phyloP scores from a whole-genome alignment of 2,888 invertebrate genomes.

The Mantis religiosa region DNA sequence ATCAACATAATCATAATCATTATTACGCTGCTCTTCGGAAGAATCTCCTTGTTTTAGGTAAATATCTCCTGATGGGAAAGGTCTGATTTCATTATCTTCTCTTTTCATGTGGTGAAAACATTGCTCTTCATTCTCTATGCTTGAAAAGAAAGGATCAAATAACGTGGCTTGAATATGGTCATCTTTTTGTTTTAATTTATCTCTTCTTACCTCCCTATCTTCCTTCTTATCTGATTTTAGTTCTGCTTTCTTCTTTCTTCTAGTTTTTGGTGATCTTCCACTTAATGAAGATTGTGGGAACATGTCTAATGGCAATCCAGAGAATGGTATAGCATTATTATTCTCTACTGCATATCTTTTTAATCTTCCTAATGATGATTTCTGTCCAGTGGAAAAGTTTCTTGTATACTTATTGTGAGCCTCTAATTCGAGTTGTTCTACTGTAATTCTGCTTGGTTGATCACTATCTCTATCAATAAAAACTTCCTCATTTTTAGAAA shows the following conservation, averaged over 20 bases:
- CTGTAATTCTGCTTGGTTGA: background rate
- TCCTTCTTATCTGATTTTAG: background rate
- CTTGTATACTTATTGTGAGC: background rate
- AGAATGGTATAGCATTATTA: background rate
- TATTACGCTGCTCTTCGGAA: background rate
- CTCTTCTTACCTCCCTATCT: background rate
- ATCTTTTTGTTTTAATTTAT: background rate
- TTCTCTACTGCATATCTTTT: background rate
- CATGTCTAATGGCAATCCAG: background rate
- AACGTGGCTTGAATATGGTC: background rate
- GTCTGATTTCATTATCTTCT: background rate
- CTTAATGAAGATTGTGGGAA: background rate
- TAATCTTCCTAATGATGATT: background rate
- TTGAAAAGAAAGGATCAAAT: background rate
- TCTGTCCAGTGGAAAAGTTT: background rate
- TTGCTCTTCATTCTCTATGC: background rate
- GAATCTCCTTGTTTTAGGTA: background rate
- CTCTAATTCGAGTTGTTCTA: background rate
- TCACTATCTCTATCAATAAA: background rate
- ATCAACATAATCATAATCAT: slow-evolving; percentile 24
- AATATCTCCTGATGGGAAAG: background rate
- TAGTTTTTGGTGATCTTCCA: background rate
- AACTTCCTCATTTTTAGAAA: background rate
- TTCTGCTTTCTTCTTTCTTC: background rate
- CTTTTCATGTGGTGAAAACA: background rate